These are phyloP conservation scores for Coccyzus lansbergi DNA, from an alignment of 2,797 vertebrate genomes.

Conservation along the genomic window DNA sequence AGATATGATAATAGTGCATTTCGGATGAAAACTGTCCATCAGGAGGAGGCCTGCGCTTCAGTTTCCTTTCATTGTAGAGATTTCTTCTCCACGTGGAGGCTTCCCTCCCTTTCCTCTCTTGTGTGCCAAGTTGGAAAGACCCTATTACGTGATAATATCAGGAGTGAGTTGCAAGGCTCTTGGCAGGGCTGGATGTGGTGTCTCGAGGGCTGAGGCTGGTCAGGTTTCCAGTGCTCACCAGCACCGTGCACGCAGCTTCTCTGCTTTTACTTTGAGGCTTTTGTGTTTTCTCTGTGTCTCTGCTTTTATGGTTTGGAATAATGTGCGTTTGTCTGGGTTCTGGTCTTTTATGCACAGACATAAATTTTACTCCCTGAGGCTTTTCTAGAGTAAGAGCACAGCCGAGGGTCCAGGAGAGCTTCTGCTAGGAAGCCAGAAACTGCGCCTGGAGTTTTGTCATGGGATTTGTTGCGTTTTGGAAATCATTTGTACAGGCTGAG, in stretches of 20 bases:
- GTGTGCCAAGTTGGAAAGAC: constrained; percentile 50
- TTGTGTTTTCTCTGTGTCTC: not conserved
- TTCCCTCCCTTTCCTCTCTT: constrained; percentile 17
- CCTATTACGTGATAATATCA: constrained; percentile 10
- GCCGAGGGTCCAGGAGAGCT: constrained; percentile 20
- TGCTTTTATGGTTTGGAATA: not conserved
- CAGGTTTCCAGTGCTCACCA: constrained; percentile 20
- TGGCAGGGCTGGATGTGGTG: constrained; percentile 24
- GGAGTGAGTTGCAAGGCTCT: constrained; percentile 18
- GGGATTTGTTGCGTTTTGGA: constrained; percentile 18
- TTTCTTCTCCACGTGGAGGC: not conserved
- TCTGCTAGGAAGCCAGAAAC: constrained; percentile 41
- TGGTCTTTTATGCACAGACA: not conserved
- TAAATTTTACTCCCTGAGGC: not conserved
- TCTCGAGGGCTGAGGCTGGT: not conserved
- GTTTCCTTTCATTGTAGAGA: constrained; percentile 47
- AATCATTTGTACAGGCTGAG: not conserved
- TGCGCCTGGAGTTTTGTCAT: not conserved
- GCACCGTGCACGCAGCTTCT: not conserved
- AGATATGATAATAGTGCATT: not conserved
- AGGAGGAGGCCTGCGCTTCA: not conserved
- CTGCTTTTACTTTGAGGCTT: not conserved
- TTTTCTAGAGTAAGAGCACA: not conserved
- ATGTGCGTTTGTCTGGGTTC: constrained; percentile 7
- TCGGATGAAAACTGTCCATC: constrained; percentile 7